These are phyloP conservation scores for Protobothrops mucrosquamatus DNA, from an alignment of 2,113 vertebrate species.

Conservation along the genomic window DNA sequence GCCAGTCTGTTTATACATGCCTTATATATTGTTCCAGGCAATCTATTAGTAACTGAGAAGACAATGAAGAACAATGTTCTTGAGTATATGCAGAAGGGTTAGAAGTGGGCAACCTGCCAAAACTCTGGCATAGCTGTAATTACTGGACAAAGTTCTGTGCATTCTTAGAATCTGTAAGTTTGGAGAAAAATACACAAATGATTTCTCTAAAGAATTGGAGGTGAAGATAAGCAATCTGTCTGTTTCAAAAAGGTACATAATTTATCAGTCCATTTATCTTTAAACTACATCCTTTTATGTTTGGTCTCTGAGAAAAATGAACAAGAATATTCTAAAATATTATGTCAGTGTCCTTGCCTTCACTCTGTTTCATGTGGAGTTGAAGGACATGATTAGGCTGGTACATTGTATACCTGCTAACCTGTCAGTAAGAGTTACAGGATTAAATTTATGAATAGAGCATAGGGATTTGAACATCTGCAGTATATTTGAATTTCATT, in stretches of 20 bases:
- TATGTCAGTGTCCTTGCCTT: background rate
- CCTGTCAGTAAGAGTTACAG: background rate
- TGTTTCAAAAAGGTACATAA: background rate
- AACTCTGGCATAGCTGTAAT: background rate
- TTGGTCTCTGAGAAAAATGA: background rate
- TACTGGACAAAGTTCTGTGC: background rate
- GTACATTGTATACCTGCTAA: background rate
- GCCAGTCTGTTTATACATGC: background rate
- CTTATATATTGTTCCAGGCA: background rate
- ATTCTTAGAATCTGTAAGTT: background rate
- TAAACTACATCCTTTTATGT: background rate
- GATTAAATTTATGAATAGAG: background rate
- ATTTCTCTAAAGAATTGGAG: background rate
- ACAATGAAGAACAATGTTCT: background rate
- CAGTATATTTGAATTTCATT: background rate
- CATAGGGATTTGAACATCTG: background rate
- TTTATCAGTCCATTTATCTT: background rate
- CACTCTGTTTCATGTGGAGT: background rate
- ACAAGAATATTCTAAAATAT: background rate
- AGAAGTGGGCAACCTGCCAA: background rate
- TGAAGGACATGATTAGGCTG: background rate
- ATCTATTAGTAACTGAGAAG: background rate
- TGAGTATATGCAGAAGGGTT: background rate
- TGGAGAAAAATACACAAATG: background rate
- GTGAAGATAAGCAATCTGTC: background rate